phyloP scores from a whole-genome alignment of 2,797 vertebrate genomes.

The Poeciliopsis gracilis region DNA sequence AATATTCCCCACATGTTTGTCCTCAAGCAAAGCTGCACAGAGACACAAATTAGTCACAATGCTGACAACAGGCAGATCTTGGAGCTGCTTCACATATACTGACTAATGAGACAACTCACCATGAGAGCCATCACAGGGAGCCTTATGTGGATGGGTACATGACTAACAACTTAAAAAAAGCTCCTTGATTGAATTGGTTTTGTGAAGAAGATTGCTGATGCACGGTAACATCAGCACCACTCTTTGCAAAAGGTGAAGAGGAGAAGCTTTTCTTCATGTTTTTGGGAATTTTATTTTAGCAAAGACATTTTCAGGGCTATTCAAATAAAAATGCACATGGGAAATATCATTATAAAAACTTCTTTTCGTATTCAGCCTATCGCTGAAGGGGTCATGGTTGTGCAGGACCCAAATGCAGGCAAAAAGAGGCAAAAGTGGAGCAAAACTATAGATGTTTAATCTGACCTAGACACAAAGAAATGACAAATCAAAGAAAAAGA shows the following conservation, averaged over 20 bases:
- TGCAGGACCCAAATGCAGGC: background rate
- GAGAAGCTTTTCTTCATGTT: background rate
- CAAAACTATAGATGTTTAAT: background rate
- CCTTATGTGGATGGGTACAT: background rate
- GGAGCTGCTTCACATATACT: slow-evolving; percentile 36
- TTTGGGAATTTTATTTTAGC: background rate
- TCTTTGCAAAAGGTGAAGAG: background rate
- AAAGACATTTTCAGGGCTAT: background rate
- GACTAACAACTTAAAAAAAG: slow-evolving; percentile 31
- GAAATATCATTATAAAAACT: background rate
- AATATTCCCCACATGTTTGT: slow-evolving; percentile 18
- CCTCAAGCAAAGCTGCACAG: slow-evolving; percentile 11
- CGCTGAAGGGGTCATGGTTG: background rate
- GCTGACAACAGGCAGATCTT: slow-evolving; percentile 30
- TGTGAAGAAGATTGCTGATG: slow-evolving; percentile 1
- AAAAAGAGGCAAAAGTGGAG: background rate
- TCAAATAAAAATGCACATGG: background rate
- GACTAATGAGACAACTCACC: slow-evolving; percentile 43
- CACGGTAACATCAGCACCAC: background rate
- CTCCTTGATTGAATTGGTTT: slow-evolving; percentile 6
- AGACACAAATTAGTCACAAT: slow-evolving; percentile 30
- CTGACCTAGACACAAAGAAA: background rate
- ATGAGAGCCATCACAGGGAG: slow-evolving; percentile 17
- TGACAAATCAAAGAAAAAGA: background rate
- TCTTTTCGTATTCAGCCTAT: background rate